Conservation (phyloP, 2,888 invertebrate species). For the Standfussiana lucernea region DNA sequence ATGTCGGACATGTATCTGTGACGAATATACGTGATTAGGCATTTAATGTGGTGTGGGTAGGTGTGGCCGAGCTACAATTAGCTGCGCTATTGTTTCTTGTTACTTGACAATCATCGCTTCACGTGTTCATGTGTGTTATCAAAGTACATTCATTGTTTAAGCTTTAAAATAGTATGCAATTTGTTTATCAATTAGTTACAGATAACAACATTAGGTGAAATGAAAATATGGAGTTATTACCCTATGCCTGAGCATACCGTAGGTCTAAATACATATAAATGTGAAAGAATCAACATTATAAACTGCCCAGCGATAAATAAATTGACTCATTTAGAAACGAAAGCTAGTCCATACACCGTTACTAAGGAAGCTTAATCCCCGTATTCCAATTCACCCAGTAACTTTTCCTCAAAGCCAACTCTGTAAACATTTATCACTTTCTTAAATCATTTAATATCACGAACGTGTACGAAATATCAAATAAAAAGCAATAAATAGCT, state of each 20-base stretch:
- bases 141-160: not conserved
- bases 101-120: not conserved
- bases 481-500: conserved; percentile 28
- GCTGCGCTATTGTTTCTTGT: not conserved
- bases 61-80: not conserved
- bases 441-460: conserved; percentile 43
- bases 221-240: not conserved
- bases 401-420: not conserved
- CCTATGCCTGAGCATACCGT: not conserved
- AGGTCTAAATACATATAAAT: not conserved
- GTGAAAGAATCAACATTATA: not conserved
- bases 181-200: not conserved
- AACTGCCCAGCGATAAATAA: not conserved
- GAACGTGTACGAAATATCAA: conserved; percentile 52
- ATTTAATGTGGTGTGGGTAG: not conserved
- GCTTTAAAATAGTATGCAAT: not conserved
- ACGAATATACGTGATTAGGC: not conserved
- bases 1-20: not conserved
- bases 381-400: not conserved
- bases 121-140: not conserved
- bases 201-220: not conserved
- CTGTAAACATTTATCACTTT: conserved; percentile 28
- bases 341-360: not conserved
- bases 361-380: not conserved
- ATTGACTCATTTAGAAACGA: not conserved